A percentile compares a stretch with the other conserved stretches of the same genome.
These are phyloP conservation scores for Dasysyrphus albostriatus DNA, from an alignment of 2,888 invertebrate genomes.

Conservation along the genomic window DNA sequence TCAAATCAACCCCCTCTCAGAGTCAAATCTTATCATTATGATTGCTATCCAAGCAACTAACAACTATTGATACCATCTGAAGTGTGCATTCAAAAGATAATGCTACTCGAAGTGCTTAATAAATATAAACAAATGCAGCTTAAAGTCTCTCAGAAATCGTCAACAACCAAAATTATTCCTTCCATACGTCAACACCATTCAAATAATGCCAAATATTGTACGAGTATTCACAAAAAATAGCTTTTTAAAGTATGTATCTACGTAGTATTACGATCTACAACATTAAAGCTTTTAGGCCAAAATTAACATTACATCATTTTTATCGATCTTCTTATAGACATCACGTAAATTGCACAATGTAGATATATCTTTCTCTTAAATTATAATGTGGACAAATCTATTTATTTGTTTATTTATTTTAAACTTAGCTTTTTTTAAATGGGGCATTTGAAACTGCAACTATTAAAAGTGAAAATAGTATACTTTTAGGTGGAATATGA, in stretches of 20 bases:
- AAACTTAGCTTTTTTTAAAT: neutral
- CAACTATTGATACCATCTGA: slow-evolving; percentile 1
- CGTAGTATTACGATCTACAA: neutral
- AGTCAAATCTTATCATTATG: slow-evolving; percentile 2
- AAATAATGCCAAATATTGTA: neutral
- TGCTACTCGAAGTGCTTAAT: neutral
- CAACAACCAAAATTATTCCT: neutral
- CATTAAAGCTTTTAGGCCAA: neutral
- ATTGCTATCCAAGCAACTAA: neutral
- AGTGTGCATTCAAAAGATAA: slow-evolving; percentile 24
- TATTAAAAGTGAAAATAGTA: neutral
- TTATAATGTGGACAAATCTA: slow-evolving; percentile 1
- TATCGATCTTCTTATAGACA: neutral
- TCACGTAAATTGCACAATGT: neutral
- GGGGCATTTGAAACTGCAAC: neutral
- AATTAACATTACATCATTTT: slow-evolving; percentile 4
- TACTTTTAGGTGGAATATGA: slow-evolving; percentile 10
- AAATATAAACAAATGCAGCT: neutral
- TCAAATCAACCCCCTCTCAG: slow-evolving; percentile 9
- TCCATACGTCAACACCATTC: slow-evolving; percentile 11
- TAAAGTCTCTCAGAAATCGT: neutral
- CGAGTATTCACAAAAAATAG: neutral
- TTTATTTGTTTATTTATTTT: neutral
- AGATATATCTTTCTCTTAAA: neutral
- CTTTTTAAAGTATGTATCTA: neutral